phyloP scores from a whole-genome alignment of 2,888 invertebrate species.

The Thumatha senex region DNA sequence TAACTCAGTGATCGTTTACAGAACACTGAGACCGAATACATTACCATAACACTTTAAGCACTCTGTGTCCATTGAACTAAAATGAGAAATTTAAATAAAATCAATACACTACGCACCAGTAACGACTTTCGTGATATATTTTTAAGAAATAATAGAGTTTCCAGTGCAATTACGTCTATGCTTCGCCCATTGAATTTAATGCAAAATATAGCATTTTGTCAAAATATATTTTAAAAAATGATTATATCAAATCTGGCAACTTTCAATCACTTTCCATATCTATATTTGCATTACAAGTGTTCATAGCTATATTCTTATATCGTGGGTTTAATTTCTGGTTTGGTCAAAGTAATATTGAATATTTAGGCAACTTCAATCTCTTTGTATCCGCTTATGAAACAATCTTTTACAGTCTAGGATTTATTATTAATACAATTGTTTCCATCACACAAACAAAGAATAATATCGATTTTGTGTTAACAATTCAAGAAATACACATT shows the following conservation, averaged over 20 bases:
- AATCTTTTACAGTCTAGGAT: background rate
- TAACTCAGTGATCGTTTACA: too few species aligned
- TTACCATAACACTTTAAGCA: background rate
- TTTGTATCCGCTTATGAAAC: background rate
- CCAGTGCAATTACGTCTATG: slow-evolving; percentile 4
- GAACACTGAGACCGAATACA: too few species aligned
- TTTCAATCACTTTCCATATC: background rate
- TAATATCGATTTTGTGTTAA: slow-evolving; percentile 6
- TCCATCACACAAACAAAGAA: background rate
- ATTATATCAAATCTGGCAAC: background rate
- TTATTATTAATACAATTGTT: background rate
- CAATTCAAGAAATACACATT: slow-evolving; percentile 4
- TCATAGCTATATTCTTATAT: background rate
- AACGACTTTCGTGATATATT: background rate
- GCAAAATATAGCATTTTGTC: background rate
- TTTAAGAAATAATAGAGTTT: background rate
- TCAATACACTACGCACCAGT: background rate
- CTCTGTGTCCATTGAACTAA: background rate
- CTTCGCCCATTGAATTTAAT: slow-evolving; percentile 8
- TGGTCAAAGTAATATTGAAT: background rate
- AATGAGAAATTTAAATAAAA: background rate
- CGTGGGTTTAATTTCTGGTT: background rate
- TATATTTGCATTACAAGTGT: background rate
- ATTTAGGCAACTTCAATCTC: background rate
- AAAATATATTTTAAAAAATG: slow-evolving; percentile 5